These are phyloP conservation scores for Megamerina dolium DNA, from an alignment of 2,888 invertebrate species.

Conservation along the genomic window DNA sequence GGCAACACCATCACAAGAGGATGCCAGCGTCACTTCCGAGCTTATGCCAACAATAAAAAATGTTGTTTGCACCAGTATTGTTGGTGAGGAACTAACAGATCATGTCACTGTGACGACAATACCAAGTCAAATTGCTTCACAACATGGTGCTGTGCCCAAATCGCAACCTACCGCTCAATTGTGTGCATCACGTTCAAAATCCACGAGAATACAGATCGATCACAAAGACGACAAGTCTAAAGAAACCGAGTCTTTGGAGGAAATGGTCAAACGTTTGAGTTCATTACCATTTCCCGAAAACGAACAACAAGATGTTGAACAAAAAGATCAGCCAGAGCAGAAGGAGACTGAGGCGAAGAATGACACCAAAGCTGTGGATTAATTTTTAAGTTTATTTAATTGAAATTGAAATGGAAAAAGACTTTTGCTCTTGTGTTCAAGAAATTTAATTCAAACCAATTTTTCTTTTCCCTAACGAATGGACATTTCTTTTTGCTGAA, in stretches of 20 bases:
- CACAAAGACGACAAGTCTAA: slow-evolving; percentile 5
- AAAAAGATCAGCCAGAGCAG: not conserved
- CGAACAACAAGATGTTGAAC: not conserved
- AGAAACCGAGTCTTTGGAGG: slow-evolving; percentile 31
- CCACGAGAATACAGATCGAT: slow-evolving; percentile 10
- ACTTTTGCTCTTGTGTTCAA: no score
- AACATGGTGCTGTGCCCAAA: slow-evolving; percentile 28
- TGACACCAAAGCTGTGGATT: not conserved
- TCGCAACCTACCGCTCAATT: slow-evolving; percentile 31
- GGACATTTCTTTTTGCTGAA: no score
- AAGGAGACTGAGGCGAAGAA: not conserved
- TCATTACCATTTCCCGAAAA: slow-evolving; percentile 35
- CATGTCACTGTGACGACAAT: slow-evolving; percentile 37
- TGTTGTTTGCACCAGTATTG: slow-evolving; percentile 34
- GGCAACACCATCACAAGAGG: not conserved
- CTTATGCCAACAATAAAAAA: slow-evolving; percentile 27
- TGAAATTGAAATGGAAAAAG: slow-evolving; percentile 1
- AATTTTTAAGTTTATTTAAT: not conserved
- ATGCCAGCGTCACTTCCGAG: slow-evolving; percentile 6
- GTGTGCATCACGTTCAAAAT: slow-evolving; percentile 28
- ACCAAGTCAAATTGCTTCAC: slow-evolving; percentile 34
- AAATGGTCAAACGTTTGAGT: slow-evolving; percentile 40
- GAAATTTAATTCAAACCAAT: no score
- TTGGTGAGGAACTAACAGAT: slow-evolving; percentile 29
- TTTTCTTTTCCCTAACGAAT: no score